phyloP scores from a whole-genome alignment of 2,113 vertebrate genomes.

The Girardinichthys multiradiatus region DNA sequence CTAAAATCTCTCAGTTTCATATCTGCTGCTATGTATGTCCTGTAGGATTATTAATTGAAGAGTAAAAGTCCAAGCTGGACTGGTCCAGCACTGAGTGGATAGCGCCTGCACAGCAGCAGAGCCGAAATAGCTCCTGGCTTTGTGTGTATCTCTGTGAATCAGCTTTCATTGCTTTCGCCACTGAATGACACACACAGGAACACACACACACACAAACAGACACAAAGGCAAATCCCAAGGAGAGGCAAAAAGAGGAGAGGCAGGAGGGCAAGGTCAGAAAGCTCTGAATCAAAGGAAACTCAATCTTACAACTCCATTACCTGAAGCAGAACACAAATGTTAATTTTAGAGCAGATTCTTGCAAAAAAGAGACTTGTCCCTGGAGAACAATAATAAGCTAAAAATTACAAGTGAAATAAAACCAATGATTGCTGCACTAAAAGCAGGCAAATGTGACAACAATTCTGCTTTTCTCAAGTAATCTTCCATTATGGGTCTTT shows the following conservation, averaged over 20 bases:
- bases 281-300: constrained; percentile 74
- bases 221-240: constrained; percentile 85
- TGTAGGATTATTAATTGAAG: constrained; percentile 30
- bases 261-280: constrained; percentile 76
- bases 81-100: constrained; percentile 43
- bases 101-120: constrained; percentile 59
- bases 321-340: constrained; percentile 45
- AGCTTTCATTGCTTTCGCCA: constrained; percentile 76
- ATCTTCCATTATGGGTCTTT: not conserved
- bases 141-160: constrained; percentile 82
- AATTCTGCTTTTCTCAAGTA: not conserved
- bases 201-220: constrained; percentile 76
- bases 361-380: too few species aligned
- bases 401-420: not conserved
- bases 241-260: constrained; percentile 59
- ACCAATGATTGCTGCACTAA: not conserved
- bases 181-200: constrained; percentile 88
- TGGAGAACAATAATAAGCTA: too few species aligned
- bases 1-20: constrained; percentile 15
- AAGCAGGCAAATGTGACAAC: constrained; percentile 19
- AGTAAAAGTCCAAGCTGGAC: constrained; percentile 59
- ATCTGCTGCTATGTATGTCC: constrained; percentile 29
- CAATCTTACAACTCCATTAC: constrained; percentile 73
- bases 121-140: constrained; percentile 74
- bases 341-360: constrained; percentile 46